A percentile compares a stretch with the other conserved stretches of the same genome.
These are phyloP conservation scores for Siniperca obscura DNA, from an alignment of 2,797 vertebrate species.

Conservation along the genomic window DNA sequence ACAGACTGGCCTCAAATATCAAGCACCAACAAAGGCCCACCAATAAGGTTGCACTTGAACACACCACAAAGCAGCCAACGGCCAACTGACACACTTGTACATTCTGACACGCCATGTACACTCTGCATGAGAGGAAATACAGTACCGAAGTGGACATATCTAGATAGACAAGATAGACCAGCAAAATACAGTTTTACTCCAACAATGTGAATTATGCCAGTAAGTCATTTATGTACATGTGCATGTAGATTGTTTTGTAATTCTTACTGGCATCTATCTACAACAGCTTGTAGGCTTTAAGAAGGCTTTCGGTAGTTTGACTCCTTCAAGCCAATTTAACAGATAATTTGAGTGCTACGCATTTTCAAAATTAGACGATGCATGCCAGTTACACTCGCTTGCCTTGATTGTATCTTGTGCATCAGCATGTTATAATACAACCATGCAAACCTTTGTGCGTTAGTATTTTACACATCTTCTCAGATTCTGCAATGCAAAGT, in stretches of 20 bases:
- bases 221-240: background rate
- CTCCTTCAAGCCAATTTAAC: background rate
- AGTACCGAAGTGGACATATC: background rate
- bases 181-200: conserved; percentile 1
- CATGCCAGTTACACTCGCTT: background rate
- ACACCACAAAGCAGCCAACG: conserved; percentile 1
- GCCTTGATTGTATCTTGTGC: conserved; percentile 15
- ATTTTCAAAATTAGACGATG: conserved; percentile 26
- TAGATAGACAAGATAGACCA: background rate
- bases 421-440: conserved; percentile 2
- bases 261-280: background rate
- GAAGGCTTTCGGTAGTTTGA: background rate
- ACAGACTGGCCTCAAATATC: conserved; percentile 24
- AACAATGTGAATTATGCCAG: background rate
- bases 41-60: conserved; percentile 13
- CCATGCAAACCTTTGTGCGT: background rate
- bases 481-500: background rate
- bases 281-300: conserved; percentile 7
- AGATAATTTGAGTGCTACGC: background rate
- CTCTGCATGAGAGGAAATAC: background rate
- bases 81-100: background rate
- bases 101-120: background rate
- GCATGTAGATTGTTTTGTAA: conserved; percentile 2
- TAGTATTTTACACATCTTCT: background rate
- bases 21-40: background rate